Evolutionary conservation across 2,113 vertebrate genomes (phyloP).

Genomic region (Hippocampus mohnikei): DNA sequence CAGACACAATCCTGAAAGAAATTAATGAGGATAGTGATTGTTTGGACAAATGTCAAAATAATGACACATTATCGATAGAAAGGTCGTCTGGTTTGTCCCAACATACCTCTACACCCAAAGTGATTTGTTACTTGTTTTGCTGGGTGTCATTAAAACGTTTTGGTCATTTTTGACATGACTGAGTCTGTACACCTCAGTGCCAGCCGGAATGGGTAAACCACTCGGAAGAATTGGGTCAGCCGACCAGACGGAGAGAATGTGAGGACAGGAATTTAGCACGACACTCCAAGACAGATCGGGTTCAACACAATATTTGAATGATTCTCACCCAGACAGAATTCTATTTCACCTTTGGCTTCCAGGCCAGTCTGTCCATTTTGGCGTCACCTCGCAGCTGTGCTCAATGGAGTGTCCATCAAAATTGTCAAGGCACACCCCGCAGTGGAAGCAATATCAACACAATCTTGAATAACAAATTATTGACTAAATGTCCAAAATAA

Average conservation of each 20-base stretch:
- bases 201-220: conserved; percentile 48
- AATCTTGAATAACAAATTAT: no score
- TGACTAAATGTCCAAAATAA: no score
- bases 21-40: background rate
- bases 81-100: background rate
- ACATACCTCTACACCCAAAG: background rate
- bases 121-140: conserved; percentile 33
- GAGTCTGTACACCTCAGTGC: conserved; percentile 56
- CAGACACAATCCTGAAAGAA: background rate
- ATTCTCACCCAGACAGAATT: background rate
- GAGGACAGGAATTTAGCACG: conserved; percentile 12
- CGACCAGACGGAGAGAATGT: conserved; percentile 24
- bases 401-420: background rate
- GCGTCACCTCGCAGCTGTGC: background rate
- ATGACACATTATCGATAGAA: no score
- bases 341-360: background rate
- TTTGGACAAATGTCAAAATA: background rate
- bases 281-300: background rate
- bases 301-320: background rate
- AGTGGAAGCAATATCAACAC: no score
- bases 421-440: no score
- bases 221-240: conserved; percentile 42
- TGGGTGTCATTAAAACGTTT: conserved; percentile 34
- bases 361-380: background rate
- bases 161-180: conserved; percentile 30